A percentile compares a stretch with the other conserved stretches of the same genome.
These are phyloP conservation scores for Corynorhinus townsendii DNA, from an alignment of 2,113 vertebrate genomes.

Conservation along the genomic window DNA sequence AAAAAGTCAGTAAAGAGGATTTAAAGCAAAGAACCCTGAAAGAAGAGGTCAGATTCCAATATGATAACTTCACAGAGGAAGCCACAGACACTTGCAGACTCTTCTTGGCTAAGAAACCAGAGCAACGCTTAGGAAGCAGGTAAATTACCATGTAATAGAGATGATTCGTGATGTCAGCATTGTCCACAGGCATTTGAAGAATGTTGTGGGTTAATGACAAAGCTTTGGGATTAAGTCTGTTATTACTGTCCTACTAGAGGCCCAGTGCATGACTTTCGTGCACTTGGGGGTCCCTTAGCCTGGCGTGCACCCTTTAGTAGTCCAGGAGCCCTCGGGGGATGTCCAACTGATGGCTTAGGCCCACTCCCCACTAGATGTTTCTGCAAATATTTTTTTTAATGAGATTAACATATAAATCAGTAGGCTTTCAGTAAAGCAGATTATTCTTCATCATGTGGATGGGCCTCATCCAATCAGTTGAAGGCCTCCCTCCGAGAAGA, in stretches of 20 bases:
- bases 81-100: slow-evolving; percentile 84
- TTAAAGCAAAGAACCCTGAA: slow-evolving; percentile 87
- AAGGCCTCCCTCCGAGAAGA: background rate
- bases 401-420: background rate
- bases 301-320: no score
- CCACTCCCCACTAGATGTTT: background rate
- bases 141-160: slow-evolving; percentile 49
- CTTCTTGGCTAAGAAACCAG: slow-evolving; percentile 86
- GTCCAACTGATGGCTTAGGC: no score
- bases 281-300: no score
- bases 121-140: slow-evolving; percentile 88
- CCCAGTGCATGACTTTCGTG: no score
- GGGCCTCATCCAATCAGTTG: background rate
- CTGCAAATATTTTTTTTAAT: background rate
- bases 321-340: no score
- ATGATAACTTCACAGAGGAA: slow-evolving; percentile 84
- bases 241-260: background rate
- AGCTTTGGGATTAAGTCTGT: background rate
- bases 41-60: slow-evolving; percentile 86
- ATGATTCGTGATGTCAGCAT: background rate
- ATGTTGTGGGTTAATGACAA: background rate
- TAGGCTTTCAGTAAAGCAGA: background rate
- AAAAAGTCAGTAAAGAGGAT: slow-evolving; percentile 88
- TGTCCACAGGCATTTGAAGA: background rate
- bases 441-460: background rate